A percentile compares a stretch with the other conserved stretches of the same genome.
These are phyloP conservation scores for Calliopum simillimum DNA, from an alignment of 2,888 invertebrate species.

Conservation along the genomic window DNA sequence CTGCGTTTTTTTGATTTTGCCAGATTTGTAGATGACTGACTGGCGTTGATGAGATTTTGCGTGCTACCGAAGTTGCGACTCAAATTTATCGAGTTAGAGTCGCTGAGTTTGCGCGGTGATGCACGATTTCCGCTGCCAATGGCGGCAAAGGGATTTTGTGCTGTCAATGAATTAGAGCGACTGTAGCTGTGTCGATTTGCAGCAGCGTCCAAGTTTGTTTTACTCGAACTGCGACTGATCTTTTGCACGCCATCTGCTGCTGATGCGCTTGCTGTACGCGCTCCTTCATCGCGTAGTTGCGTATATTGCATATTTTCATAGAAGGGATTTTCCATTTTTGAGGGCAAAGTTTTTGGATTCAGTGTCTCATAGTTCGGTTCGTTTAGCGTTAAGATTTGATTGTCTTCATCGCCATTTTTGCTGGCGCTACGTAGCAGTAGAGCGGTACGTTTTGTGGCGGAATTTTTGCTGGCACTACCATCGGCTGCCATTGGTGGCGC, in stretches of 20 bases:
- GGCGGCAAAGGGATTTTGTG: slow-evolving; percentile 57
- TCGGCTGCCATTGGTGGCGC: slow-evolving; percentile 45
- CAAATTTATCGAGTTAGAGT: slow-evolving; percentile 55
- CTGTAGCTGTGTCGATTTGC: slow-evolving; percentile 52
- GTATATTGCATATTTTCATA: slow-evolving; percentile 52
- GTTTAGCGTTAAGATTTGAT: slow-evolving; percentile 61
- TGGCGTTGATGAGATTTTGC: slow-evolving; percentile 65
- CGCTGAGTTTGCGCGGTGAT: slow-evolving; percentile 58
- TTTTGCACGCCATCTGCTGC: slow-evolving; percentile 43
- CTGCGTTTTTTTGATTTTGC: slow-evolving; percentile 66
- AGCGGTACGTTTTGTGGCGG: slow-evolving; percentile 61
- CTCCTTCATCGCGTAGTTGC: slow-evolving; percentile 41
- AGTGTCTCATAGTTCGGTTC: slow-evolving; percentile 67
- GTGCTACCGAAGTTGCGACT: slow-evolving; percentile 66
- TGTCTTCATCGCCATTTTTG: slow-evolving; percentile 60
- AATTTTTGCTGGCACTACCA: slow-evolving; percentile 43
- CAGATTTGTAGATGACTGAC: slow-evolving; percentile 57
- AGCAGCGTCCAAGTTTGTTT: slow-evolving; percentile 50
- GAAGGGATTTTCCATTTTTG: slow-evolving; percentile 51
- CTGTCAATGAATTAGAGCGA: slow-evolving; percentile 62
- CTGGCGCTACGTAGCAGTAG: slow-evolving; percentile 55
- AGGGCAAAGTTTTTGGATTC: slow-evolving; percentile 54
- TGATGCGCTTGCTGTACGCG: slow-evolving; percentile 24
- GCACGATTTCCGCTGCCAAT: slow-evolving; percentile 45
- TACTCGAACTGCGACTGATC: slow-evolving; percentile 61